Evolutionary conservation across 2,113 vertebrate species (phyloP).

Genomic region (Oryzias curvinotus): DNA sequence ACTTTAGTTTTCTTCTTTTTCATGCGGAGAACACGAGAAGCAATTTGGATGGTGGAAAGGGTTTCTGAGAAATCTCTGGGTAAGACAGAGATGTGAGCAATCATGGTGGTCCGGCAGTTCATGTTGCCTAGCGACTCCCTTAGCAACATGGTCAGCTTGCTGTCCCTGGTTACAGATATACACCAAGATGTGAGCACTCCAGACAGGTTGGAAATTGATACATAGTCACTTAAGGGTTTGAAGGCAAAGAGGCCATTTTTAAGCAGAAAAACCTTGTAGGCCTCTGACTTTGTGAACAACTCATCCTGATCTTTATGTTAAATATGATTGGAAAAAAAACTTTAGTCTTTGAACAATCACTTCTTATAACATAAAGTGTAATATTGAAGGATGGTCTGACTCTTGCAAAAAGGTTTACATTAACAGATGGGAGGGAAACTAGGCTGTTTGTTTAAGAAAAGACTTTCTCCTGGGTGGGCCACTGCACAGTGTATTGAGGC

Average conservation of each 20-base stretch:
- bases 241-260: constrained; percentile 20
- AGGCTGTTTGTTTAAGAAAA: constrained; percentile 64
- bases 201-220: constrained; percentile 27
- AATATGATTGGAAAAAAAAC: background rate
- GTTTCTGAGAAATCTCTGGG: constrained; percentile 92
- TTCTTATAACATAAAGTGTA: constrained; percentile 40
- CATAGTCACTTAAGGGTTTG: constrained; percentile 23
- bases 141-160: constrained; percentile 99
- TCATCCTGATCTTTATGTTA: background rate
- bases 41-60: constrained; percentile 96
- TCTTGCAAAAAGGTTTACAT: constrained; percentile 41
- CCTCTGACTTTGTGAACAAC: constrained; percentile 18
- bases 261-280: constrained; percentile 2
- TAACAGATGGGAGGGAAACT: constrained; percentile 48
- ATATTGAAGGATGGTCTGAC: constrained; percentile 45
- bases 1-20: constrained; percentile 99
- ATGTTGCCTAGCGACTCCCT: constrained; percentile 97
- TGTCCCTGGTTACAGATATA: constrained; percentile 86
- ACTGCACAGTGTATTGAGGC: constrained; percentile 43
- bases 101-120: constrained; percentile 99
- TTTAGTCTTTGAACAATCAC: constrained; percentile 17
- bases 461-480: constrained; percentile 56
- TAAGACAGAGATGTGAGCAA: constrained; percentile 93
- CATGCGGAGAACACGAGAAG: constrained; percentile 93
- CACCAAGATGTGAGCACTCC: constrained; percentile 33